Conservation (phyloP, 2,113 vertebrate genomes). For the Brienomyrus longianalis region DNA sequence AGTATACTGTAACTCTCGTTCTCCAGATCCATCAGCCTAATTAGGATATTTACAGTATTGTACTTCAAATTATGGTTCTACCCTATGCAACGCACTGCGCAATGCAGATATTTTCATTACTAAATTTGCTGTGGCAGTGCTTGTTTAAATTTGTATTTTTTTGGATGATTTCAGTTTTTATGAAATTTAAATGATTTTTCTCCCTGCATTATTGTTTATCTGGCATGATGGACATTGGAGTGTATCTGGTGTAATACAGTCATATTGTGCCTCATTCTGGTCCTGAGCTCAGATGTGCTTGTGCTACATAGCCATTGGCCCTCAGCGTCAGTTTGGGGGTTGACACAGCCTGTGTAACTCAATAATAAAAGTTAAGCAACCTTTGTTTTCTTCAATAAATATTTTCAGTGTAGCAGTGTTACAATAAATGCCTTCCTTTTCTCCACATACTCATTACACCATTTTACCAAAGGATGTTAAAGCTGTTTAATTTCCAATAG, state of each 20-base stretch:
- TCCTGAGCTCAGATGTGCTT: neutral
- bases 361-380: neutral
- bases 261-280: neutral
- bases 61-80: neutral
- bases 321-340: neutral
- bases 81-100: neutral
- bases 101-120: neutral
- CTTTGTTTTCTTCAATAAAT: neutral
- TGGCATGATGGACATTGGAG: neutral
- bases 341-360: neutral
- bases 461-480: neutral
- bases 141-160: neutral
- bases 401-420: neutral
- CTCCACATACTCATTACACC: neutral
- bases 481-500: neutral
- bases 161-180: neutral
- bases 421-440: neutral
- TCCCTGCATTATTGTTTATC: neutral
- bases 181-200: neutral
- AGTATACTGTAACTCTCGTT: neutral
- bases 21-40: neutral
- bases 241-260: neutral
- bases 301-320: neutral
- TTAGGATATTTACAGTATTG: neutral
- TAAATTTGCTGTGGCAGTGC: neutral